phyloP scores from a whole-genome alignment of 2,888 invertebrate species.

The Nephrocerus scutellatus region DNA sequence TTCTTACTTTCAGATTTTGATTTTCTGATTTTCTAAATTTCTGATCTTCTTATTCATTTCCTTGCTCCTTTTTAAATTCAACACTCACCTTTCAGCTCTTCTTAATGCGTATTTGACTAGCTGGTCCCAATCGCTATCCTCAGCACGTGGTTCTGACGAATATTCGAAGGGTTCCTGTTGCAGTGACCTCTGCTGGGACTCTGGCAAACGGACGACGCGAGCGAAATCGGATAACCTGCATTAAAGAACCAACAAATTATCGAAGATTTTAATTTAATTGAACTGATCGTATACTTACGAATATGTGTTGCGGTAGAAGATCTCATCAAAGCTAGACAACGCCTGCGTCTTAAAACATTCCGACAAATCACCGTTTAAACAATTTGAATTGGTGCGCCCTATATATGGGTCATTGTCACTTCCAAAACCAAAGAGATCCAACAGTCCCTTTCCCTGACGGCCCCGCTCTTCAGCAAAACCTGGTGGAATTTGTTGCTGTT shows the following conservation, averaged over 20 bases:
- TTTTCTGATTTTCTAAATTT: no score
- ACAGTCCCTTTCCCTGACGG: conserved; percentile 60
- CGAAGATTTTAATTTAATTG: background rate
- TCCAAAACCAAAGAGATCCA: conserved; percentile 76
- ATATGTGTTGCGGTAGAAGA: conserved; percentile 62
- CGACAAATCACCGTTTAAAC: conserved; percentile 71
- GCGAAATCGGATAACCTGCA: conserved; percentile 63
- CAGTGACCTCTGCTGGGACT: conserved; percentile 61
- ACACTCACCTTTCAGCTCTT: conserved; percentile 59
- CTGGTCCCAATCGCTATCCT: conserved; percentile 75
- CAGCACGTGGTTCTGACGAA: conserved; percentile 61
- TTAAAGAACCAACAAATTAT: conserved; percentile 13
- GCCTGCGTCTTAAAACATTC: conserved; percentile 82
- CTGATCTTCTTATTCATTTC: no score
- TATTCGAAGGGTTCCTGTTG: conserved; percentile 67
- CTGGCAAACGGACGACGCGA: conserved; percentile 61
- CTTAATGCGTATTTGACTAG: conserved; percentile 69
- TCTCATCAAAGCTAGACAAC: conserved; percentile 66
- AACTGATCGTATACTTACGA: conserved; percentile 29
- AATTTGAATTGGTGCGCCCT: conserved; percentile 65
- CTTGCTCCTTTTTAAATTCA: no score
- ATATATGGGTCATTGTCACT: conserved; percentile 74
- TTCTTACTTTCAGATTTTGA: no score
- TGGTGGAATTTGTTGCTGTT: conserved; percentile 20
- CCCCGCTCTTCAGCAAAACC: conserved; percentile 43